These are phyloP conservation scores for Drosophila lutescens DNA, from an alignment of 2,888 invertebrate genomes.

Conservation along the genomic window DNA sequence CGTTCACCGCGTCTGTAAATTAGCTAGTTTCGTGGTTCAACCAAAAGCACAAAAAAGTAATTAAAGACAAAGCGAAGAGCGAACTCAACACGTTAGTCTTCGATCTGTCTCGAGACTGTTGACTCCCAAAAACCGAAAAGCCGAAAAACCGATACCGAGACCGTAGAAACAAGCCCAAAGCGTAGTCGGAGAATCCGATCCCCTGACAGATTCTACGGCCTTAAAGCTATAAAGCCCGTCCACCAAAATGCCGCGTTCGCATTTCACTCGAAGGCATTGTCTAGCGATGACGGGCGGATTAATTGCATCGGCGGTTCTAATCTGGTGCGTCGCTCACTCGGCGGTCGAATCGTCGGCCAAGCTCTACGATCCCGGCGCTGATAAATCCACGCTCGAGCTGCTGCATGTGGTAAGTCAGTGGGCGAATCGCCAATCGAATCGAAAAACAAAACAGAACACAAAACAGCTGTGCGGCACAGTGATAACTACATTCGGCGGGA, in stretches of 20 bases:
- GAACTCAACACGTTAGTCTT: slow-evolving; percentile 26
- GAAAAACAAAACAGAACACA: not conserved
- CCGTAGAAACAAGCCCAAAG: slow-evolving; percentile 9
- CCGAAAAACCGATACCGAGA: no score
- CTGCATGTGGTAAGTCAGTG: slow-evolving; percentile 82
- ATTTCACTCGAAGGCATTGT: slow-evolving; percentile 81
- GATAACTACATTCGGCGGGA: not conserved
- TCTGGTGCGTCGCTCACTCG: slow-evolving; percentile 78
- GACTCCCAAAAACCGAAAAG: slow-evolving; percentile 18
- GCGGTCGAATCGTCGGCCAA: slow-evolving; percentile 70
- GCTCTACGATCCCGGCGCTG: slow-evolving; percentile 61
- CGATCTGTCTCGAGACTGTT: slow-evolving; percentile 18
- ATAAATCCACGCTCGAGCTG: slow-evolving; percentile 80
- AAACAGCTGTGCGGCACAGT: slow-evolving; percentile 2
- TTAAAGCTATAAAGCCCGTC: slow-evolving; percentile 77
- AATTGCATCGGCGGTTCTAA: slow-evolving; percentile 73
- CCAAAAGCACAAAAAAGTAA: slow-evolving; percentile 17
- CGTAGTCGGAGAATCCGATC: slow-evolving; percentile 30
- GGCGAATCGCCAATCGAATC: slow-evolving; percentile 4
- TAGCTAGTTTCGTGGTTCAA: slow-evolving; percentile 18
- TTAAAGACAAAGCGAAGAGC: slow-evolving; percentile 22
- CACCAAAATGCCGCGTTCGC: slow-evolving; percentile 81
- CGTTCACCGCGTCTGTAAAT: slow-evolving; percentile 11
- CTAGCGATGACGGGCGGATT: slow-evolving; percentile 81
- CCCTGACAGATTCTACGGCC: slow-evolving; percentile 31